These are phyloP conservation scores for Carpatolechia fugitivella DNA, from an alignment of 2,888 invertebrate genomes.

Conservation along the genomic window DNA sequence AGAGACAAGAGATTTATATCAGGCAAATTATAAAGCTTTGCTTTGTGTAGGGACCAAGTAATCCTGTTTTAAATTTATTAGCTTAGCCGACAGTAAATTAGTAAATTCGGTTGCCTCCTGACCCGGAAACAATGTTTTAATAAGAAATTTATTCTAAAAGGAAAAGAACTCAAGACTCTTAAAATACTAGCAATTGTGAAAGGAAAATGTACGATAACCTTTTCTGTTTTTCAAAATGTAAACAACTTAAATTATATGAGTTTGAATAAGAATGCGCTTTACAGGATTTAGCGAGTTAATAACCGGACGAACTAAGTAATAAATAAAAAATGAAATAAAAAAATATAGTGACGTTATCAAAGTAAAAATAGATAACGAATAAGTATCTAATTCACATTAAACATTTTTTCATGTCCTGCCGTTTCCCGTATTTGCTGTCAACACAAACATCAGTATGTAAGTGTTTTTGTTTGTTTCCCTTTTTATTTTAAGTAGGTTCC, in stretches of 20 bases:
- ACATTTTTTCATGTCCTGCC: slow-evolving; percentile 30
- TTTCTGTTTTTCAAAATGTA: no score
- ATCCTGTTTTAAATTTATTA: slow-evolving; percentile 77
- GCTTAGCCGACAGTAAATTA: slow-evolving; percentile 72
- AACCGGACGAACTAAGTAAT: no score
- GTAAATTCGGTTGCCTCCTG: slow-evolving; percentile 66
- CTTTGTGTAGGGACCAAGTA: slow-evolving; percentile 68
- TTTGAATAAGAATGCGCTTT: no score
- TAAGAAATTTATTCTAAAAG: slow-evolving; percentile 52
- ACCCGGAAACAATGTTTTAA: slow-evolving; percentile 68
- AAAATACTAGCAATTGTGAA: background rate
- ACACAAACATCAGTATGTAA: slow-evolving; percentile 56
- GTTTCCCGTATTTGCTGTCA: slow-evolving; percentile 21
- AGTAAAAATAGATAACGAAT: background rate
- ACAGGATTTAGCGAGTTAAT: no score
- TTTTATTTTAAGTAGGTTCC: no score
- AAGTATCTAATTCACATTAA: no score
- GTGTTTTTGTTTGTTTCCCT: slow-evolving; percentile 35
- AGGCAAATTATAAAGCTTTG: slow-evolving; percentile 72
- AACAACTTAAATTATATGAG: no score
- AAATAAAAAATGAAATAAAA: no score
- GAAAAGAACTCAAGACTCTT: slow-evolving; percentile 32
- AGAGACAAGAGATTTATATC: slow-evolving; percentile 65
- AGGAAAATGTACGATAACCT: no score
- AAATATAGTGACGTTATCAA: no score